Evolutionary conservation across 2,113 vertebrate genomes (phyloP).

Genomic region (Triplophysa rosa): DNA sequence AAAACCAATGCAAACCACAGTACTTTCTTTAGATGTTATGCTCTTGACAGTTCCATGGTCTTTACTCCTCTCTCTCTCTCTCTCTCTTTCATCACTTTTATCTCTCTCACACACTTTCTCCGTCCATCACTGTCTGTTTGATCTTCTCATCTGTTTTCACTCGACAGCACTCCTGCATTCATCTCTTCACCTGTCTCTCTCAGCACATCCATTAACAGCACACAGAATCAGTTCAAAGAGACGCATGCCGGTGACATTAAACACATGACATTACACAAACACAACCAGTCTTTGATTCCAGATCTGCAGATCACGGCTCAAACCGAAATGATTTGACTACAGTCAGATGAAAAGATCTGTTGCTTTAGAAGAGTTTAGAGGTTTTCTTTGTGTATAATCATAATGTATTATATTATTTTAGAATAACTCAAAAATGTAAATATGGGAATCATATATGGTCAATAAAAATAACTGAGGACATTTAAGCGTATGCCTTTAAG

Average conservation of each 20-base stretch:
- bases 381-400: no score
- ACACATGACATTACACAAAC: not conserved
- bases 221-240: not conserved
- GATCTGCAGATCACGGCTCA: not conserved
- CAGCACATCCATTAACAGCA: not conserved
- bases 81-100: not conserved
- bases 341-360: no score
- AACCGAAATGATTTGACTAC: not conserved
- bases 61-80: not conserved
- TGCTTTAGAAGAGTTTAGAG: no score
- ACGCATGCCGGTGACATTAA: not conserved
- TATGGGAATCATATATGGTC: no score
- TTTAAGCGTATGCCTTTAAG: no score
- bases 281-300: constrained; percentile 1
- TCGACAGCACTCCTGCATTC: not conserved
- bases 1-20: no score
- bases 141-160: not conserved
- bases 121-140: not conserved
- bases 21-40: no score
- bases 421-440: no score
- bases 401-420: no score
- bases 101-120: not conserved
- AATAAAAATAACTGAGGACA: no score
- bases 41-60: not conserved
- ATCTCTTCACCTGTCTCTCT: constrained; percentile 10